Percentiles rank a stretch among this genome's conserved stretches.
Evolutionary conservation across 1,140 invertebrate genomes (phyloP).

Genomic region (Aporrectodea caliginosa): DNA sequence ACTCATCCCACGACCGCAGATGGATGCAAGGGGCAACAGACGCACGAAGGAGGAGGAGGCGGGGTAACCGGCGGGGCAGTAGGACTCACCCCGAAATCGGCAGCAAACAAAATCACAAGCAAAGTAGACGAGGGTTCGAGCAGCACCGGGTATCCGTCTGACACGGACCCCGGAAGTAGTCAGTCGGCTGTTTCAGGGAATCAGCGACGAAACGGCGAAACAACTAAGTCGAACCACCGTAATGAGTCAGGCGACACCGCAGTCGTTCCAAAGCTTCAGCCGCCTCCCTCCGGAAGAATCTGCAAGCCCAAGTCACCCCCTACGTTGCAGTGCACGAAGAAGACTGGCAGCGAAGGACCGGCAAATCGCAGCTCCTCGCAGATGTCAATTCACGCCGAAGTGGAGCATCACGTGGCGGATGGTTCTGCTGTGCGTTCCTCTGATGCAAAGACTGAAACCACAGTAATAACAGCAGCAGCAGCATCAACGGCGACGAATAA

Average conservation of each 20-base stretch:
- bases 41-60: neutral
- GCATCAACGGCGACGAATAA: neutral
- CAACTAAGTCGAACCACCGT: slow-evolving; percentile 21
- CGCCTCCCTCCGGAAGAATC: neutral
- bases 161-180: slow-evolving; percentile 66
- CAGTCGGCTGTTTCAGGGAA: slow-evolving; percentile 59
- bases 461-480: neutral
- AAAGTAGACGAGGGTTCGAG: slow-evolving; percentile 78
- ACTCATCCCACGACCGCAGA: slow-evolving; percentile 33
- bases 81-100: slow-evolving; percentile 16
- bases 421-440: neutral
- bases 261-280: neutral
- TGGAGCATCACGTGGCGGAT: neutral
- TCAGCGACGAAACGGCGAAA: slow-evolving; percentile 30
- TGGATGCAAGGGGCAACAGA: neutral
- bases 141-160: slow-evolving; percentile 91
- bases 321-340: neutral
- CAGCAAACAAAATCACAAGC: slow-evolving; percentile 44
- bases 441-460: neutral
- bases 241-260: neutral
- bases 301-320: neutral
- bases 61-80: slow-evolving; percentile 29
- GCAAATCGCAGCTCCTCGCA: neutral
- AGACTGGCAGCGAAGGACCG: neutral
- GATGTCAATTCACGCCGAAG: neutral